Evolutionary conservation across 1,140 invertebrate species (phyloP).

Genomic region (Lasaia peninsularis): DNA sequence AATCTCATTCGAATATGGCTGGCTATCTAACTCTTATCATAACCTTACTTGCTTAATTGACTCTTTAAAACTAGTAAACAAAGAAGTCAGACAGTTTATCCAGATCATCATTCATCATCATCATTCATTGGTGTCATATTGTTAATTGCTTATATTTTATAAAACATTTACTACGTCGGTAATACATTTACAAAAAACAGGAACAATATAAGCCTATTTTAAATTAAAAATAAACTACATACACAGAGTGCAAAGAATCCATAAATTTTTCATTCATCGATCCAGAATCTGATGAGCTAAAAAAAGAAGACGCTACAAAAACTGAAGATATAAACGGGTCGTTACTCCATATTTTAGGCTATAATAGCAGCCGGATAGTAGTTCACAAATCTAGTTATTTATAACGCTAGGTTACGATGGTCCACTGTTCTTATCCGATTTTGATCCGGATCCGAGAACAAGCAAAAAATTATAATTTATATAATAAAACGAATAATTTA

Average conservation of each 20-base stretch:
- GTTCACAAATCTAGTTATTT: constrained; percentile 64
- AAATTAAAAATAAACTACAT: not conserved
- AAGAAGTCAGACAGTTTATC: no score
- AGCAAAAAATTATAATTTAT: not conserved
- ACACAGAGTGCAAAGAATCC: constrained; percentile 1
- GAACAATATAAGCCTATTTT: not conserved
- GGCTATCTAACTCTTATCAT: no score
- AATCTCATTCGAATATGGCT: no score
- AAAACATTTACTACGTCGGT: no score
- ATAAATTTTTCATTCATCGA: constrained; percentile 10
- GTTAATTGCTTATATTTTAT: no score
- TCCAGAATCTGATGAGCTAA: not conserved
- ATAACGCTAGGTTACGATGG: constrained; percentile 34
- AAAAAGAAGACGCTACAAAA: not conserved
- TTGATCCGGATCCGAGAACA: not conserved
- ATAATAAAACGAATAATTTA: no score
- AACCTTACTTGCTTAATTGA: no score
- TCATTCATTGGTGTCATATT: no score
- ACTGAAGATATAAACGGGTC: constrained; percentile 6
- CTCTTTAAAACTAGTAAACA: no score
- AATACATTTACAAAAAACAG: no score
- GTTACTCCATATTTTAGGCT: constrained; percentile 38
- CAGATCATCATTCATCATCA: no score
- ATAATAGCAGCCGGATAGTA: constrained; percentile 38
- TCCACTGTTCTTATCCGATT: not conserved